Evolutionary conservation across 2,113 vertebrate genomes (phyloP).

Genomic region (Lasiurus cinereus): DNA sequence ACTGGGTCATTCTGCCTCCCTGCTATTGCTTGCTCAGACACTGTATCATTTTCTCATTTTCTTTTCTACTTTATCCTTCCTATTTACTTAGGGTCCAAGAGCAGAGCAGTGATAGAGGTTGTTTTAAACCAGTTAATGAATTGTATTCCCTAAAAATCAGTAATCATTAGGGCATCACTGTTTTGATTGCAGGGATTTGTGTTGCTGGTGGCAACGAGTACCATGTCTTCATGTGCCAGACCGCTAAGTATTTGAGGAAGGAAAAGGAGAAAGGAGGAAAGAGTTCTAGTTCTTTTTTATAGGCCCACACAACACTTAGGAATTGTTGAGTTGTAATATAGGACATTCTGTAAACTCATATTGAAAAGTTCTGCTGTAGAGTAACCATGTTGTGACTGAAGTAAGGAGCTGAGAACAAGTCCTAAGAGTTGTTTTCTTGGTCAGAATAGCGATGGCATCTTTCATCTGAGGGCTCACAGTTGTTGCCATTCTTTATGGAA

Average conservation of each 20-base stretch:
- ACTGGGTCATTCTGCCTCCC: neutral
- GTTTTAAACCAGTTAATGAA: slow-evolving; percentile 36
- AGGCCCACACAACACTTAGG: neutral
- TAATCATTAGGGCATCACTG: neutral
- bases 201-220: neutral
- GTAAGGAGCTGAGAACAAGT: neutral
- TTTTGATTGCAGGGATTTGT: neutral
- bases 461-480: neutral
- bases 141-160: neutral
- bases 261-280: neutral
- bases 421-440: neutral
- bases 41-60: neutral
- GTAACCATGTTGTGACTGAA: neutral
- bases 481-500: neutral
- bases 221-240: too few relatives aligned
- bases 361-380: neutral
- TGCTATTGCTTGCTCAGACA: neutral
- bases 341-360: neutral
- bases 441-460: neutral
- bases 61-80: neutral
- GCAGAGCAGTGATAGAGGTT: neutral
- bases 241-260: neutral
- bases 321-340: neutral
- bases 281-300: neutral
- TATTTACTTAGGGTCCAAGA: neutral